These are phyloP conservation scores for Agapornis roseicollis DNA, from an alignment of 2,113 vertebrate genomes.

Conservation along the genomic window DNA sequence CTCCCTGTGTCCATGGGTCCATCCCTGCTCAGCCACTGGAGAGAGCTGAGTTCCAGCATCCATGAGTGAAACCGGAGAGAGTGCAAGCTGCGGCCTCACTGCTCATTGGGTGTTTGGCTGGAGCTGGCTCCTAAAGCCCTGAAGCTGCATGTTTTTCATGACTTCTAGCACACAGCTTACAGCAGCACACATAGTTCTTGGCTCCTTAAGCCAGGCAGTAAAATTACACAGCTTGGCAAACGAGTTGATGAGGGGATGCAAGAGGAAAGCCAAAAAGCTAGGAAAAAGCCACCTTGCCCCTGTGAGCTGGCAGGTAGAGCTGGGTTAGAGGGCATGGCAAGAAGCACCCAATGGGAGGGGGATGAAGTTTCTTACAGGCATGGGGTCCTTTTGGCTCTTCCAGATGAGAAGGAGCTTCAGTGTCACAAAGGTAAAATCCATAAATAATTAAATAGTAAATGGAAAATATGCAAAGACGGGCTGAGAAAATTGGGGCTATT, in stretches of 20 bases:
- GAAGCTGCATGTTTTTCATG: constrained; percentile 7
- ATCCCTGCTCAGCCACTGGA: background rate
- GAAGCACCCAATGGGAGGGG: background rate
- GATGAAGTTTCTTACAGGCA: background rate
- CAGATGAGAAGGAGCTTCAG: background rate
- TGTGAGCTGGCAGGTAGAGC: background rate
- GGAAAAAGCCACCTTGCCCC: constrained; percentile 43
- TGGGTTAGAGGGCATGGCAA: background rate
- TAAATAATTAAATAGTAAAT: background rate
- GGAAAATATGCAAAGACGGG: background rate
- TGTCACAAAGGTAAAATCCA: background rate
- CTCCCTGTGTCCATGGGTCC: background rate
- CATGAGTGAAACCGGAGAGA: background rate
- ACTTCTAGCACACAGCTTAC: background rate
- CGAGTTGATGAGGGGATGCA: background rate
- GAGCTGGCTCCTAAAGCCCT: constrained; percentile 11
- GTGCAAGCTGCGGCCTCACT: background rate
- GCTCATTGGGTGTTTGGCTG: background rate
- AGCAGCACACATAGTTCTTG: constrained; percentile 36
- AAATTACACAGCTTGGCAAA: constrained; percentile 45
- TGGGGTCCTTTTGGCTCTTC: background rate
- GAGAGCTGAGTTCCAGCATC: background rate
- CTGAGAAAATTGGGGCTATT: background rate
- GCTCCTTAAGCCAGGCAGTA: constrained; percentile 41
- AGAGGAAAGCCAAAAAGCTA: constrained; percentile 10